A percentile compares a stretch with the other conserved stretches of the same genome.
These are phyloP conservation scores for Melieria omissa DNA, from an alignment of 2,888 invertebrate genomes.

Conservation along the genomic window DNA sequence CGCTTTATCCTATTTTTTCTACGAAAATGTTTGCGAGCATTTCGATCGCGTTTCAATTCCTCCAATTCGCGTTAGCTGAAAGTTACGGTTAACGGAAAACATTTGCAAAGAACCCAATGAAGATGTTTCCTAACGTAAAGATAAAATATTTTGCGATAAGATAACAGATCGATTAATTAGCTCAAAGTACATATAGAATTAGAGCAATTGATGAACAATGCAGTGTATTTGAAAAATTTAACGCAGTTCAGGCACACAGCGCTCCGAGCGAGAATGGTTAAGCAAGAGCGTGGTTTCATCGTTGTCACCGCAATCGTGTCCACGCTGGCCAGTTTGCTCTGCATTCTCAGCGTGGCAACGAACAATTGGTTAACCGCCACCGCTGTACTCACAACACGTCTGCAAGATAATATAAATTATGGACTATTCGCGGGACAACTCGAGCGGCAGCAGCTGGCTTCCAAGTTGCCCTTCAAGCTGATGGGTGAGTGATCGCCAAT, in stretches of 20 bases:
- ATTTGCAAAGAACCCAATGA: too few relatives aligned
- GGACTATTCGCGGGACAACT: conserved; percentile 50
- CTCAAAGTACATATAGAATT: not conserved
- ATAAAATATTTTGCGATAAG: not conserved
- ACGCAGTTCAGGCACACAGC: not conserved
- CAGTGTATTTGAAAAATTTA: conserved; percentile 29
- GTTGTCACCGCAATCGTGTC: conserved; percentile 46
- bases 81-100: too few relatives aligned
- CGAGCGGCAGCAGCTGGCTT: conserved; percentile 46
- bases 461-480: conserved; percentile 50
- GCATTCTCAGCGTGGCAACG: conserved; percentile 48
- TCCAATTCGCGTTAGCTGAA: too few relatives aligned
- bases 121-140: too few relatives aligned
- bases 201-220: conserved; percentile 49
- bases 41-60: too few relatives aligned
- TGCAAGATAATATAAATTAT: conserved; percentile 48
- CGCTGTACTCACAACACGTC: conserved; percentile 42
- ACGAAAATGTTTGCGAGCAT: too few relatives aligned
- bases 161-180: not conserved
- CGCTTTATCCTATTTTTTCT: too few relatives aligned
- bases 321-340: conserved; percentile 43
- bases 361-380: conserved; percentile 51
- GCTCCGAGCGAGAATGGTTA: conserved; percentile 39
- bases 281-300: conserved; percentile 47
- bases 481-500: conserved; percentile 53